phyloP scores from a whole-genome alignment of 1,140 invertebrate species.

The Hyles euphorbiae region DNA sequence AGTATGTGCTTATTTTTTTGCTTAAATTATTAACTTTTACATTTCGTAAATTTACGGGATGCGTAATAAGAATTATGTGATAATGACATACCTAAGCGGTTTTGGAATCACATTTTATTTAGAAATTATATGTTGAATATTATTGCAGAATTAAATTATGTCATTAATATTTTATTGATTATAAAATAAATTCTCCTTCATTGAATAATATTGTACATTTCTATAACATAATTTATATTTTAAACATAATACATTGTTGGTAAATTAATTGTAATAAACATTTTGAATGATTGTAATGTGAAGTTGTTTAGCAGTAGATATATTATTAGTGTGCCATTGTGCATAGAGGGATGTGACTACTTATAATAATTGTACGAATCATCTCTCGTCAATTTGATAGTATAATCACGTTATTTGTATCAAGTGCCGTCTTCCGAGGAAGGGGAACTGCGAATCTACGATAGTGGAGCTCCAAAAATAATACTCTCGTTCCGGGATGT shows the following conservation, averaged over 20 bases:
- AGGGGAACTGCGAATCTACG: conserved; percentile 6
- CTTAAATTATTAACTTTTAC: background rate
- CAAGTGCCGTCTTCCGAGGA: conserved; percentile 26
- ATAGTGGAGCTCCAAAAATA: too few relatives aligned
- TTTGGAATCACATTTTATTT: too few relatives aligned
- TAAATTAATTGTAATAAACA: too few relatives aligned
- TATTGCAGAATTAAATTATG: too few relatives aligned
- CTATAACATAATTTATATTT: too few relatives aligned
- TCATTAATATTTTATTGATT: too few relatives aligned
- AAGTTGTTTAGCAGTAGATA: background rate
- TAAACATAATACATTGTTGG: too few relatives aligned
- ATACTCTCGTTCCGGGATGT: background rate
- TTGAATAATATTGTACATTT: too few relatives aligned
- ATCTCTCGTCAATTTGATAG: conserved; percentile 18
- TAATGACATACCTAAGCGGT: background rate
- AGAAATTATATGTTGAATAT: too few relatives aligned
- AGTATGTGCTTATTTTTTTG: conserved; percentile 3
- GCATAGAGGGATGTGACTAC: conserved; percentile 23
- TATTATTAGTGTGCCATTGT: conserved; percentile 3
- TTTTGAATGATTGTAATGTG: too few relatives aligned
- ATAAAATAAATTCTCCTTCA: too few relatives aligned
- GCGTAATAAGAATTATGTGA: background rate
- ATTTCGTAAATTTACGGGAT: background rate
- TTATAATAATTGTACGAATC: conserved; percentile 27
- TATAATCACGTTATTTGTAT: conserved; percentile 24